phyloP scores from a whole-genome alignment of 2,113 vertebrate species.

The Leucopsar rothschildi region DNA sequence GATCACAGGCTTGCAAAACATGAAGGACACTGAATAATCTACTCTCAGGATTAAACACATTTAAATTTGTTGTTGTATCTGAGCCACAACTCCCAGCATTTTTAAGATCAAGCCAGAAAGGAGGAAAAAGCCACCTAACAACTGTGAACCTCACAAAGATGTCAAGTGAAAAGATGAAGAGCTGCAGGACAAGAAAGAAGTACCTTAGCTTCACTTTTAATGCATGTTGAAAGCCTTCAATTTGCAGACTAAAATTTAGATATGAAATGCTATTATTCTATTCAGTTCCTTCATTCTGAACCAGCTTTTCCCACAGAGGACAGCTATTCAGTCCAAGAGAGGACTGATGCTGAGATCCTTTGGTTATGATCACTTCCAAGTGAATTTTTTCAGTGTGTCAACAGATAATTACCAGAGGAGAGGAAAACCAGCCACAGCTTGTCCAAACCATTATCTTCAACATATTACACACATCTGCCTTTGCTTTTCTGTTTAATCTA shows the following conservation, averaged over 20 bases:
- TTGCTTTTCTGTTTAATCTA: conserved; percentile 21
- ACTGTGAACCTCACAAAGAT: background rate
- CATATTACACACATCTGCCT: background rate
- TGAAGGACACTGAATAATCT: background rate
- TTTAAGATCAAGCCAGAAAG: background rate
- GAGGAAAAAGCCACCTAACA: background rate
- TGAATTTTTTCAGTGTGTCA: background rate
- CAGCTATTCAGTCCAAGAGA: background rate
- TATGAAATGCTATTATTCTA: background rate
- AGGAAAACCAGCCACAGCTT: background rate
- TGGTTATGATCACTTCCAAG: background rate
- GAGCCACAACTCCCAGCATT: background rate
- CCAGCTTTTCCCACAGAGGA: background rate
- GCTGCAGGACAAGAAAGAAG: background rate
- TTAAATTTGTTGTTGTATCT: background rate
- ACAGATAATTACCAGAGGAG: background rate
- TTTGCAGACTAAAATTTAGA: background rate
- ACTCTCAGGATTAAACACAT: background rate
- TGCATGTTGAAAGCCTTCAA: background rate
- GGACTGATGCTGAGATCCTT: background rate
- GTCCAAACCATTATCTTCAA: background rate
- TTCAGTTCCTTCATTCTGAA: background rate
- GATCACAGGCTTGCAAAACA: background rate
- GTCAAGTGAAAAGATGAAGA: background rate
- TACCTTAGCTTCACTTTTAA: background rate